Percentiles rank a stretch among this genome's conserved stretches.
phyloP scores from a whole-genome alignment of 1,140 invertebrate species.

The Cephus cinctus region DNA sequence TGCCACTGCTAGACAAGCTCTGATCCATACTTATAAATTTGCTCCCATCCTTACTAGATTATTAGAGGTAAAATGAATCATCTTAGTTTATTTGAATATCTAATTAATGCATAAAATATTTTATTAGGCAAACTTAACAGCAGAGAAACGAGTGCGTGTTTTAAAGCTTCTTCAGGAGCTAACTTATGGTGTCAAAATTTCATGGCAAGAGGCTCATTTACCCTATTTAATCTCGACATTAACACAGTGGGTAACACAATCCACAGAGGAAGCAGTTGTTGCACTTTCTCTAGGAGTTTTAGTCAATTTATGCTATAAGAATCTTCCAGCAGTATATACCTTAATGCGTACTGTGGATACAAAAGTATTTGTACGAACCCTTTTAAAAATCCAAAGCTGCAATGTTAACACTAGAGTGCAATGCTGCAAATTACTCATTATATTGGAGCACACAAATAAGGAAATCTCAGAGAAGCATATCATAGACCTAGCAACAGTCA shows the following conservation, averaged over 20 bases:
- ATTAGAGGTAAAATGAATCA: slow-evolving; percentile 42
- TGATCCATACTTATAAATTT: slow-evolving; percentile 70
- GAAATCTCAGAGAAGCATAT: slow-evolving; percentile 55
- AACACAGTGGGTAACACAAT: slow-evolving; percentile 61
- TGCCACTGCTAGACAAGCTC: slow-evolving; percentile 57
- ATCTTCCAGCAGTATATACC: slow-evolving; percentile 65
- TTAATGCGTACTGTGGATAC: slow-evolving; percentile 65
- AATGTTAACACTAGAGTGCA: slow-evolving; percentile 53
- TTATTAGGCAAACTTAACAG: slow-evolving; percentile 44
- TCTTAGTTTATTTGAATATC: background rate
- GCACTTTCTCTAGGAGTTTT: slow-evolving; percentile 65
- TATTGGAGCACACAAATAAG: slow-evolving; percentile 56
- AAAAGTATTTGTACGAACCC: slow-evolving; percentile 60
- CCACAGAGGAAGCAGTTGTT: slow-evolving; percentile 60
- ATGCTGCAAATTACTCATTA: slow-evolving; percentile 59
- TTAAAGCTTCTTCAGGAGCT: slow-evolving; percentile 62
- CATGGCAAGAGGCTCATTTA: slow-evolving; percentile 69
- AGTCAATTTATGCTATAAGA: slow-evolving; percentile 72
- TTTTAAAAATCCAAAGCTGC: slow-evolving; percentile 57
- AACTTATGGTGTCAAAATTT: slow-evolving; percentile 69
- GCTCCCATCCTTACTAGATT: slow-evolving; percentile 63
- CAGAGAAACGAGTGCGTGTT: slow-evolving; percentile 50
- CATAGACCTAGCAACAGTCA: slow-evolving; percentile 53
- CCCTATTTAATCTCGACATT: slow-evolving; percentile 62
- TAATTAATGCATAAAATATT: slow-evolving; percentile 43